A percentile compares a stretch with the other conserved stretches of the same genome.
Conservation (phyloP, 2,113 vertebrate genomes). For the Zeus faber region DNA sequence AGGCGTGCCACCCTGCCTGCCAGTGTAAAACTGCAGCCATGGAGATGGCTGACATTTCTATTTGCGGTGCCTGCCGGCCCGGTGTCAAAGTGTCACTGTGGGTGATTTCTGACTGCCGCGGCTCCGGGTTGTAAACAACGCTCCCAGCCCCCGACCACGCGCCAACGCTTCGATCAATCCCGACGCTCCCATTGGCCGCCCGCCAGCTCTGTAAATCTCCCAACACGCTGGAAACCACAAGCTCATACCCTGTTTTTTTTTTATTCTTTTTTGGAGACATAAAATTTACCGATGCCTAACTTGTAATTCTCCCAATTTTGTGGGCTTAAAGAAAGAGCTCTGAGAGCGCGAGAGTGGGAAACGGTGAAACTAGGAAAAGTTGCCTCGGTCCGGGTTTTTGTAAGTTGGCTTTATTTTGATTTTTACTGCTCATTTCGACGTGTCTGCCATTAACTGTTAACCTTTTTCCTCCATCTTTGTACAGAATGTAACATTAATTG, state of each 20-base stretch:
- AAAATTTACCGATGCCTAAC: slow-evolving; percentile 28
- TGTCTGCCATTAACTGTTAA: slow-evolving; percentile 40
- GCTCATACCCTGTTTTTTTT: slow-evolving; percentile 42
- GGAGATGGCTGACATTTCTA: slow-evolving; percentile 72
- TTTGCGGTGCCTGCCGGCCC: slow-evolving; percentile 72
- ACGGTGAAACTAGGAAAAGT: slow-evolving; percentile 36
- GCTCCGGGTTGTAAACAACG: slow-evolving; percentile 77
- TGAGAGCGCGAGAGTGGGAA: no score
- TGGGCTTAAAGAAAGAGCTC: slow-evolving; percentile 16
- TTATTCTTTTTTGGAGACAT: slow-evolving; percentile 52
- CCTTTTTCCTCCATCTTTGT: slow-evolving; percentile 47
- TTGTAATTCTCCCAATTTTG: slow-evolving; percentile 20
- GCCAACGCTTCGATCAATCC: slow-evolving; percentile 77
- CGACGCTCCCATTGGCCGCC: slow-evolving; percentile 71
- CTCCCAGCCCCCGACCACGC: slow-evolving; percentile 65
- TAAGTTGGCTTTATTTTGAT: slow-evolving; percentile 38
- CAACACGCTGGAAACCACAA: slow-evolving; percentile 68
- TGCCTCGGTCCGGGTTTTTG: slow-evolving; percentile 44
- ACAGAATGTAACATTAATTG: slow-evolving; percentile 50
- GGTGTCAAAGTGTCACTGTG: slow-evolving; percentile 79
- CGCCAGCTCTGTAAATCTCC: slow-evolving; percentile 78
- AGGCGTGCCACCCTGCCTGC: slow-evolving; percentile 46
- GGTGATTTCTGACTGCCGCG: slow-evolving; percentile 80
- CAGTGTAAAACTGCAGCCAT: slow-evolving; percentile 42
- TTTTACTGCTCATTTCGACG: slow-evolving; percentile 23